Evolutionary conservation across 2,888 invertebrate genomes (phyloP), one percentile per base, ranked within the genome.

Genomic region (Eristalis intricaria): DNA sequence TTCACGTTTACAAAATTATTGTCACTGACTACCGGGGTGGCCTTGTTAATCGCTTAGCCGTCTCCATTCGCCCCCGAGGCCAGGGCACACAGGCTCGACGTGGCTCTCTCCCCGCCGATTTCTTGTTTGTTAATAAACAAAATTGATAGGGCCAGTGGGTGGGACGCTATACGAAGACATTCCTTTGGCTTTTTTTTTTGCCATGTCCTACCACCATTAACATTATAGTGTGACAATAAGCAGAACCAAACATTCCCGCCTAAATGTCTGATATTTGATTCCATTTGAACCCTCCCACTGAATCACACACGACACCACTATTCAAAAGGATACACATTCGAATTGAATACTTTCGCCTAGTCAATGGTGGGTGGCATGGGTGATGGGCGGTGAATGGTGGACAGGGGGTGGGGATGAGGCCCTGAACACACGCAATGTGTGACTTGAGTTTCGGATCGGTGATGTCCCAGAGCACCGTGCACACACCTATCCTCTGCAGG

Each of bases 211-310:
- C 68, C 73, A 73, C 81, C 77, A 73, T 81, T 85, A 81, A 68
- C 85, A 77, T 81, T 71, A 85, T 85, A 85, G 85, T 81, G 81
- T 85, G 85, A 81, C 77, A 85, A 85, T 85, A 85, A 77, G 61
- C 85, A 81, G 69, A 81, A 81, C 85, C 71, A 81, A 80, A 85
- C 73, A 76, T 77, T 85, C 77, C 73, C 71, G 73, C 85, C 81
- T 65, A 69, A 85, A 73, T 81, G 81, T 81, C 85, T 81, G 81
- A 63, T 81, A 85, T 85, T 77, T 85, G 85, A 85, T 81, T 85
- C 77, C 22, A 32, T 32, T 8, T 40, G 15, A 8, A 15, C 19
- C 19, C 26, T 11, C 64, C 35, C 23, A 64, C 43, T 23, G 50
- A 79, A 79, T 77, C 61, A 71, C 58, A 73, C 58, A 73, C 76